A percentile compares a stretch with the other conserved stretches of the same genome.
phyloP scores from a whole-genome alignment of 2,797 vertebrate genomes.

The Peromyscus eremicus region DNA sequence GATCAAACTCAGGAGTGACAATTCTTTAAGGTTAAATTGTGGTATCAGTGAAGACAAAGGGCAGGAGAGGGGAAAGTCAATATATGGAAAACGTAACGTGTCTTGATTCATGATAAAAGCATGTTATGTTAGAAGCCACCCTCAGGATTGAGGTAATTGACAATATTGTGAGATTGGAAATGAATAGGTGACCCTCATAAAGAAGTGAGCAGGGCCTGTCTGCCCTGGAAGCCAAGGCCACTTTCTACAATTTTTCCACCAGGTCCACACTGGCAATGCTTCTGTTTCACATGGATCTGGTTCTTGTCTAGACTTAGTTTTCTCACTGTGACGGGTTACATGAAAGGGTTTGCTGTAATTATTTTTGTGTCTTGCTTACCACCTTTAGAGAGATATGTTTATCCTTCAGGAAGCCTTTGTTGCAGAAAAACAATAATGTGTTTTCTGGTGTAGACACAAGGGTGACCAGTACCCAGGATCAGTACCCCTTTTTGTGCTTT shows the following conservation, averaged over 20 bases:
- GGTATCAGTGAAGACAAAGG: no score
- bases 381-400: neutral
- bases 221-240: neutral
- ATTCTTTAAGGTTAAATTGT: neutral
- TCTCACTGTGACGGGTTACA: neutral
- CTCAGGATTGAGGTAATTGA: neutral
- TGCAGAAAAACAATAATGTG: neutral
- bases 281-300: neutral
- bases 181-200: neutral
- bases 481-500: neutral
- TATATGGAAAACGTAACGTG: neutral
- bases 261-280: neutral
- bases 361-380: neutral
- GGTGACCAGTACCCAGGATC: neutral
- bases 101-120: neutral
- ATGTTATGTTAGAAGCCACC: neutral
- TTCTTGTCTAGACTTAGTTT: neutral
- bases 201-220: neutral
- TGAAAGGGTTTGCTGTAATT: neutral
- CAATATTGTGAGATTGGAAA: neutral
- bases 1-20: neutral
- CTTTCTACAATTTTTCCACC: neutral
- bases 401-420: neutral
- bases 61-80: no score
- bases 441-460: neutral